Conservation (phyloP, 2,113 vertebrate genomes). For the Corythoichthys haematopterus region DNA sequence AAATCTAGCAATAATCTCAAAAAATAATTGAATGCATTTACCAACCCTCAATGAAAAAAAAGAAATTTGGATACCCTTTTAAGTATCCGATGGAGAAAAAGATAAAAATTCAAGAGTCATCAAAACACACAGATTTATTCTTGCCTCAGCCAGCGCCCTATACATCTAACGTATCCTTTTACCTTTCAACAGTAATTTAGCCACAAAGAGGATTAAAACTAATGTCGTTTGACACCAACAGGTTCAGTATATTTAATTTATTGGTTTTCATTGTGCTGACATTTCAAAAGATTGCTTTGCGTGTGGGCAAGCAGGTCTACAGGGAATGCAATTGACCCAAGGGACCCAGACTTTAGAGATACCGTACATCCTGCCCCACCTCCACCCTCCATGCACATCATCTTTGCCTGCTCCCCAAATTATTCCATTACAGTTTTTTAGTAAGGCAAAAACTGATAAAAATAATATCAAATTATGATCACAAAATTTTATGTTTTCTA, state of each 20-base stretch:
- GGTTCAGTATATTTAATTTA: slow-evolving; percentile 63
- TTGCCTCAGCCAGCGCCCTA: too few relatives aligned
- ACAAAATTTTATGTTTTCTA: slow-evolving; percentile 23
- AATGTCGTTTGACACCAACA: slow-evolving; percentile 70
- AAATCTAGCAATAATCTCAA: too few relatives aligned
- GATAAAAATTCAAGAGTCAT: too few relatives aligned
- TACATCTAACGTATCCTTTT: slow-evolving; percentile 23
- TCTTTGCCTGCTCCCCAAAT: slow-evolving; percentile 12
- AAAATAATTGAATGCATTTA: too few relatives aligned
- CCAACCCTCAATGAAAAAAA: too few relatives aligned
- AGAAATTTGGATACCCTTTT: too few relatives aligned
- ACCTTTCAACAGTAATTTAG: slow-evolving; percentile 71
- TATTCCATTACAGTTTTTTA: slow-evolving; percentile 53
- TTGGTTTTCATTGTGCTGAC: slow-evolving; percentile 68
- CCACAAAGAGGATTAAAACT: slow-evolving; percentile 73
- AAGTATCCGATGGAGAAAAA: too few relatives aligned
- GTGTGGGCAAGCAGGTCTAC: slow-evolving; percentile 29
- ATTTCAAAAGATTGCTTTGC: slow-evolving; percentile 74
- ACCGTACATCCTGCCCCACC: not conserved
- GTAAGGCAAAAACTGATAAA: slow-evolving; percentile 27
- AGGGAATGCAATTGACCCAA: slow-evolving; percentile 43
- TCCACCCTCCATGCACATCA: not conserved
- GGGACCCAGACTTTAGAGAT: slow-evolving; percentile 47
- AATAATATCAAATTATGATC: slow-evolving; percentile 48
- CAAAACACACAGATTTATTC: too few relatives aligned